Evolutionary conservation across 2,113 vertebrate genomes (phyloP).

Genomic region (Miniopterus natalensis): DNA sequence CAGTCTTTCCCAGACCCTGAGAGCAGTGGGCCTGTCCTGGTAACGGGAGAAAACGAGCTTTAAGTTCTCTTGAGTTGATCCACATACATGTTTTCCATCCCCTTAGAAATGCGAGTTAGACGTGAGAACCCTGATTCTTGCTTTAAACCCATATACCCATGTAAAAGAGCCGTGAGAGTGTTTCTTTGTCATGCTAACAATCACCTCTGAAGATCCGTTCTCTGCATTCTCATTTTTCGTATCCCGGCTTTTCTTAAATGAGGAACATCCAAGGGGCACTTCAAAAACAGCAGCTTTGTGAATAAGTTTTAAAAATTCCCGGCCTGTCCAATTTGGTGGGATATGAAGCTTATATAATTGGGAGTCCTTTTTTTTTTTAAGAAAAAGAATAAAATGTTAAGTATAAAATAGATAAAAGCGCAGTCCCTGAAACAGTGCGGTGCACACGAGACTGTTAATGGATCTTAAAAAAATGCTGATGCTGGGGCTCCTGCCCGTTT

Average conservation of each 20-base stretch:
- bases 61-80: too few relatives aligned
- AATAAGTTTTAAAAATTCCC: not conserved
- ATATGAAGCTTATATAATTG: too few relatives aligned
- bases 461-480: not conserved
- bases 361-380: not conserved
- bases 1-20: not conserved
- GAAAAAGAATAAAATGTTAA: not conserved
- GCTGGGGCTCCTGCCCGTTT: rapidly evolving
- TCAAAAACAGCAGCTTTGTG: not conserved
- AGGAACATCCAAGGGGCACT: not conserved
- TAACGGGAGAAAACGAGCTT: too few relatives aligned
- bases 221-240: not conserved
- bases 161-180: too few relatives aligned
- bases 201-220: not conserved
- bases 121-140: not conserved
- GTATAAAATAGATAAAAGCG: too few relatives aligned
- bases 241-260: not conserved
- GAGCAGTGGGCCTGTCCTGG: not conserved
- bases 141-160: not conserved
- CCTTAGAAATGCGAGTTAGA: not conserved
- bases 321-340: not conserved
- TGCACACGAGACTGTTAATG: too few relatives aligned
- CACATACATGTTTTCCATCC: not conserved
- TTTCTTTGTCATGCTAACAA: not conserved
- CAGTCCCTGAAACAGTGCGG: not conserved